These are phyloP conservation scores for Silurus meridionalis DNA, from an alignment of 2,113 vertebrate genomes.

Conservation along the genomic window DNA sequence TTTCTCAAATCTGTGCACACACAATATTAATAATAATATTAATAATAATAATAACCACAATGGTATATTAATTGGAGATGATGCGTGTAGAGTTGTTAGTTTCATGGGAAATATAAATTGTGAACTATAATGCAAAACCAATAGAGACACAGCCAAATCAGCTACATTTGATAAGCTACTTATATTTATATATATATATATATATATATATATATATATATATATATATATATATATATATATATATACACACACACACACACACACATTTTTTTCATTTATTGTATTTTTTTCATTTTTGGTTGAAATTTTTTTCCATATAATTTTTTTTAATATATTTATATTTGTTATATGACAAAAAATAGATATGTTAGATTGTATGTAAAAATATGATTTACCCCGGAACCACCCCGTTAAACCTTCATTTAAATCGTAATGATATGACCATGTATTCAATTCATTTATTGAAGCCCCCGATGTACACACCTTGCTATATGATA, in stretches of 20 bases:
- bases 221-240: too few species aligned
- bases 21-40: background rate
- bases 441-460: constrained; percentile 16
- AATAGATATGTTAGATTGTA: constrained; percentile 37
- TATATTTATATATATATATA: background rate
- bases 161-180: constrained; percentile 43
- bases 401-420: background rate
- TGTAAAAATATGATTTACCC: constrained; percentile 47
- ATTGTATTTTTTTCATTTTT: too few species aligned
- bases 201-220: constrained; percentile 1
- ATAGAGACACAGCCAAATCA: background rate
- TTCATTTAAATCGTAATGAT: constrained; percentile 30
- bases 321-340: constrained; percentile 27
- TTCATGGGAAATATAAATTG: background rate
- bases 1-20: background rate
- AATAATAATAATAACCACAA: constrained; percentile 1
- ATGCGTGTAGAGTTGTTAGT: background rate
- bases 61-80: background rate
- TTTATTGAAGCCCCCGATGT: constrained; percentile 39
- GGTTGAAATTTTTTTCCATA: constrained; percentile 20
- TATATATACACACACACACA: too few species aligned
- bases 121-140: background rate
- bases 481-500: constrained; percentile 63
- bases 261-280: too few species aligned
- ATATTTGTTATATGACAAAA: constrained; percentile 45